Evolutionary conservation across 2,113 vertebrate species (phyloP), one percentile per base, ranked within the genome.

Genomic region (Butorides virescens): DNA sequence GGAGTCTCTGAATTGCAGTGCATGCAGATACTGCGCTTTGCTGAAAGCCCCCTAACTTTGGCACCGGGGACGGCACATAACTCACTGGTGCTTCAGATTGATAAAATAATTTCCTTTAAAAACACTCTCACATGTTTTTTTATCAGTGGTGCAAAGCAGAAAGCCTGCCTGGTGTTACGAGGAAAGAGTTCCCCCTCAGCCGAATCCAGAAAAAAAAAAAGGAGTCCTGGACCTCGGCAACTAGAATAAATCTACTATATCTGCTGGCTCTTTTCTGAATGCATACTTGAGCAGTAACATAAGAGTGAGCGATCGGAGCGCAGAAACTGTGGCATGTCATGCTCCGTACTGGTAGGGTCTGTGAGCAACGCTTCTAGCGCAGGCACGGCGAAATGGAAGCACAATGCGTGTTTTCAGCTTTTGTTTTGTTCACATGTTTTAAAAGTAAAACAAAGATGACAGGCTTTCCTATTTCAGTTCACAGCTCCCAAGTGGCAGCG

Each of bases 71-170:
- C 10, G 16, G 63, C 89, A 90, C 82, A 92, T 74, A 94, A 83
- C 58, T 96, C 95, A 91, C 61, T 9, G n/a, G 85, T 88, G 89
- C 91, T 97, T 96, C 73, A 74, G 88, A 75, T 15, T 94, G 96
- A 96, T 97, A 96, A 96, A 97, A 96, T 92, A 94, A 81, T 96
- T 96, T 97, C 90, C 94, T 95, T 97, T 90, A 79, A 88, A 95
- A 95, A 52, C 30, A 16, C 88, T 83, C 85, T 94, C 88, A 90
- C 65, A 42, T 92, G 83, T 47, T 59, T 68, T 39, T n/a, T 86
- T 92, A 84, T 96, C 78, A 50, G 88, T 39, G 72, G n/a, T n/a
- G 50, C 80, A 66, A 75, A 92, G 67, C 77, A 91, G 76, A 89
- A n/a, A 30, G 36, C 23, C 6, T 37, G 39, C n/a, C 50, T 21